Evolutionary conservation across 2,888 invertebrate species (phyloP).

Genomic region (Cataglyphis cursor): DNA sequence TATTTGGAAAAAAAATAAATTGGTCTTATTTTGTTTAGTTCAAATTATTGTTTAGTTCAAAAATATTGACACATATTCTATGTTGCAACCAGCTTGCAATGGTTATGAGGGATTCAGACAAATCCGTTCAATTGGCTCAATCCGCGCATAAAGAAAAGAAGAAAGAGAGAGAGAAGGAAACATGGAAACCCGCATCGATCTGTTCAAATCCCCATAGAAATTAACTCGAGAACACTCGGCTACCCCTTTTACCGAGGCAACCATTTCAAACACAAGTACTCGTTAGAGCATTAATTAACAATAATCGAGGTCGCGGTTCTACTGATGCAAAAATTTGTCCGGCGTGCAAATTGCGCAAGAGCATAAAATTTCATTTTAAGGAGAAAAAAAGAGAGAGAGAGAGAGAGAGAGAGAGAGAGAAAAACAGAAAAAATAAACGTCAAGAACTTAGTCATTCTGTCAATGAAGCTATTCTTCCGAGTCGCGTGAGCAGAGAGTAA

Average conservation of each 20-base stretch:
- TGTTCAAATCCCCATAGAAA: conserved; percentile 77
- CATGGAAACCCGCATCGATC: conserved; percentile 66
- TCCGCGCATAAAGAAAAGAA: conserved; percentile 38
- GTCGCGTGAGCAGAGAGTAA: conserved; percentile 52
- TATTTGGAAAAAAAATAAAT: not conserved
- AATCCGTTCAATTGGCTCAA: conserved; percentile 55
- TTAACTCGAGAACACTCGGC: conserved; percentile 77
- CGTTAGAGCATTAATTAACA: conserved; percentile 75
- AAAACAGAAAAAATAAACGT: conserved; percentile 19
- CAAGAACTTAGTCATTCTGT: conserved; percentile 58
- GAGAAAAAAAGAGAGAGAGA: not conserved
- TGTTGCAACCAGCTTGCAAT: not conserved
- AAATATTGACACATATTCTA: not conserved
- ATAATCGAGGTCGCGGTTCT: conserved; percentile 73
- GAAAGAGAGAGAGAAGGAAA: conserved; percentile 1
- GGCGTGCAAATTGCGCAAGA: conserved; percentile 6
- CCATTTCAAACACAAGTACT: conserved; percentile 73
- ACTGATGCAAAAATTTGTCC: conserved; percentile 72
- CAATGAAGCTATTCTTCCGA: conserved; percentile 60
- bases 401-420: not conserved
- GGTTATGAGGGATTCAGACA: conserved; percentile 32
- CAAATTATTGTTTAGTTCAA: not conserved
- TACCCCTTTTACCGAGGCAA: conserved; percentile 70
- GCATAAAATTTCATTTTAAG: conserved; percentile 56
- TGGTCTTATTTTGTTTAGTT: not conserved